These are phyloP conservation scores for Heteromurus nitidus DNA, from an alignment of 2,888 invertebrate species.

Conservation along the genomic window DNA sequence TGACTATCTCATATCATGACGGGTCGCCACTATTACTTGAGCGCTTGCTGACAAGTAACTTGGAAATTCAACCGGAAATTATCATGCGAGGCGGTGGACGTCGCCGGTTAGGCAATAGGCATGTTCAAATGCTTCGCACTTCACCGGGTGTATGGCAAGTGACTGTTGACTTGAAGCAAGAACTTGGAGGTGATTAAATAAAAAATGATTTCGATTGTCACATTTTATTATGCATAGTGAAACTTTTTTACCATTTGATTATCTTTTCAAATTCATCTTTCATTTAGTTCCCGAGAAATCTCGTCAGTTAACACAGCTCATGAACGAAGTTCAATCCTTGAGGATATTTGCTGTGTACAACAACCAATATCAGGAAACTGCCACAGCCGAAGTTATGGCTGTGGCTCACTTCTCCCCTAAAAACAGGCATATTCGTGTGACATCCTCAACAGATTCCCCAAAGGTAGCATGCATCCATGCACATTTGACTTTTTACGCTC, in stretches of 20 bases:
- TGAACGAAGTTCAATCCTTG: conserved; percentile 82
- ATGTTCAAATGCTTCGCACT: conserved; percentile 79
- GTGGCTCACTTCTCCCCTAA: conserved; percentile 88
- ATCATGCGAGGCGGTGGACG: conserved; percentile 81
- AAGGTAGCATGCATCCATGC: conserved; percentile 77
- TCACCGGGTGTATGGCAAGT: conserved; percentile 87
- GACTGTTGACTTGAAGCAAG: conserved; percentile 80
- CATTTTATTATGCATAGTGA: background rate
- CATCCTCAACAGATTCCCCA: conserved; percentile 88
- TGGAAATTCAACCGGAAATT: conserved; percentile 82
- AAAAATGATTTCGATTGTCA: background rate
- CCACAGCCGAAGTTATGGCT: conserved; percentile 83
- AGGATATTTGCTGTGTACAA: conserved; percentile 82
- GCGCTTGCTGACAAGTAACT: conserved; percentile 80
- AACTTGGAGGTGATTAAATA: conserved; percentile 58
- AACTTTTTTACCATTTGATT: background rate
- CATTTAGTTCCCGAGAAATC: conserved; percentile 75
- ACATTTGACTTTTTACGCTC: background rate
- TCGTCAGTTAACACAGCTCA: conserved; percentile 79
- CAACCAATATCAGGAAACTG: conserved; percentile 77
- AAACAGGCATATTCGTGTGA: conserved; percentile 88
- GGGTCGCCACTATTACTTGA: conserved; percentile 85
- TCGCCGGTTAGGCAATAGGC: conserved; percentile 80
- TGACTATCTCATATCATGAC: conserved; percentile 93
- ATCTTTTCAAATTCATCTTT: background rate